Percentiles rank a stretch among this genome's conserved stretches.
phyloP scores from a whole-genome alignment of 1,140 invertebrate genomes.

The Chironomus tepperi region DNA sequence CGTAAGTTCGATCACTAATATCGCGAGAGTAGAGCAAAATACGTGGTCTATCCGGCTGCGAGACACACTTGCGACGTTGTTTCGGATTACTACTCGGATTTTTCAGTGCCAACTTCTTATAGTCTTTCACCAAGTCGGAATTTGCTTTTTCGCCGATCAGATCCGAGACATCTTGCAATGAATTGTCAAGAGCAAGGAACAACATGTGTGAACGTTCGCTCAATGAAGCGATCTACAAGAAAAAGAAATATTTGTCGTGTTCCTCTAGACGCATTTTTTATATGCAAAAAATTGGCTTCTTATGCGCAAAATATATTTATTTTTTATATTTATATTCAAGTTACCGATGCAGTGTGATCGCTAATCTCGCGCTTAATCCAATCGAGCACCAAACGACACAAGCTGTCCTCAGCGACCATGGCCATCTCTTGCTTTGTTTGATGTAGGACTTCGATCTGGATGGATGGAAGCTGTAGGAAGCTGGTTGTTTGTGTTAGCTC shows the following conservation, averaged over 20 bases:
- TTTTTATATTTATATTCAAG: background rate
- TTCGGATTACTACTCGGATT: slow-evolving; percentile 36
- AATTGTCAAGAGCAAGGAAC: slow-evolving; percentile 64
- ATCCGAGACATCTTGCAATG: slow-evolving; percentile 68
- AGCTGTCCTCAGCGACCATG: slow-evolving; percentile 46
- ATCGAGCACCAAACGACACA: slow-evolving; percentile 57
- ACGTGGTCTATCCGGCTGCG: slow-evolving; percentile 52
- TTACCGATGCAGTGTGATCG: slow-evolving; percentile 30
- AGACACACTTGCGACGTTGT: slow-evolving; percentile 41
- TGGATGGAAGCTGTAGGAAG: slow-evolving; percentile 47
- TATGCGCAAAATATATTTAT: background rate
- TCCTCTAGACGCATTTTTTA: slow-evolving; percentile 29
- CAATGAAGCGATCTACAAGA: slow-evolving; percentile 31
- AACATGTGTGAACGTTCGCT: slow-evolving; percentile 61
- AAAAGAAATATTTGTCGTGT: slow-evolving; percentile 14
- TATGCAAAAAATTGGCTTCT: background rate
- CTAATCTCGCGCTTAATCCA: slow-evolving; percentile 53
- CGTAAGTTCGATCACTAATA: slow-evolving; percentile 44
- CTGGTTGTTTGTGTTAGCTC: slow-evolving; percentile 47
- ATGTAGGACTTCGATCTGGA: slow-evolving; percentile 57
- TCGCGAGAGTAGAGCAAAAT: slow-evolving; percentile 49
- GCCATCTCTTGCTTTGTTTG: slow-evolving; percentile 54
- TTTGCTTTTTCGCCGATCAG: slow-evolving; percentile 48
- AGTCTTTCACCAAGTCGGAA: slow-evolving; percentile 71
- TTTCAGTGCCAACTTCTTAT: slow-evolving; percentile 60